Conservation (phyloP, 2,113 vertebrate species). For the Arenaria interpres region DNA sequence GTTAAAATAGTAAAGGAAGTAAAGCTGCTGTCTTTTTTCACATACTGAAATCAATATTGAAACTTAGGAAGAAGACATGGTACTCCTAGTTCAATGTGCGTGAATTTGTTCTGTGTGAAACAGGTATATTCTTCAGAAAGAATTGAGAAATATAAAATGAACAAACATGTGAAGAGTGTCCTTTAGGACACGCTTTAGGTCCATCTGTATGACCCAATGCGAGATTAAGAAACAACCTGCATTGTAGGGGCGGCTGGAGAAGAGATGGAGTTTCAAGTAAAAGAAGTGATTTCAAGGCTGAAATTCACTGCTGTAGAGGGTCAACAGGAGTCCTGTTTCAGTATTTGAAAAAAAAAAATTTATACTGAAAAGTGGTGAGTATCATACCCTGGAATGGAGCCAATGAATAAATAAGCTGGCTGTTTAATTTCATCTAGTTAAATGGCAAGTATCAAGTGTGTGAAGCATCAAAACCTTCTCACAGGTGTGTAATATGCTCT, state of each 20-base stretch:
- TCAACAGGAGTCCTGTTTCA: neutral
- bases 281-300: neutral
- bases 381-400: neutral
- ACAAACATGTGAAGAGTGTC: neutral
- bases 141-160: neutral
- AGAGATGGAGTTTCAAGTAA: neutral
- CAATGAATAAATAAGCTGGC: neutral
- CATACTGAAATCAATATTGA: neutral
- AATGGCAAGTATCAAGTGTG: neutral
- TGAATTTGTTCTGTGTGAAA: neutral
- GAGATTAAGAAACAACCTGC: neutral
- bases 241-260: neutral
- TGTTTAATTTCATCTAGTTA: neutral
- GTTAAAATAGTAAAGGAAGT: neutral
- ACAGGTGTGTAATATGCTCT: neutral
- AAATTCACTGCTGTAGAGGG: neutral
- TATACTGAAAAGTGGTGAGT: neutral
- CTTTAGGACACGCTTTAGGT: neutral
- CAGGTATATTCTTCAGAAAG: neutral
- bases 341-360: neutral
- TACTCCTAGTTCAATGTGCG: neutral
- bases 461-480: neutral
- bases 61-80: neutral
- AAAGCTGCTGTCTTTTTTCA: neutral
- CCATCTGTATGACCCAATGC: neutral